phyloP scores from a whole-genome alignment of 2,888 invertebrate species.

The Pyrrhosoma nymphula region DNA sequence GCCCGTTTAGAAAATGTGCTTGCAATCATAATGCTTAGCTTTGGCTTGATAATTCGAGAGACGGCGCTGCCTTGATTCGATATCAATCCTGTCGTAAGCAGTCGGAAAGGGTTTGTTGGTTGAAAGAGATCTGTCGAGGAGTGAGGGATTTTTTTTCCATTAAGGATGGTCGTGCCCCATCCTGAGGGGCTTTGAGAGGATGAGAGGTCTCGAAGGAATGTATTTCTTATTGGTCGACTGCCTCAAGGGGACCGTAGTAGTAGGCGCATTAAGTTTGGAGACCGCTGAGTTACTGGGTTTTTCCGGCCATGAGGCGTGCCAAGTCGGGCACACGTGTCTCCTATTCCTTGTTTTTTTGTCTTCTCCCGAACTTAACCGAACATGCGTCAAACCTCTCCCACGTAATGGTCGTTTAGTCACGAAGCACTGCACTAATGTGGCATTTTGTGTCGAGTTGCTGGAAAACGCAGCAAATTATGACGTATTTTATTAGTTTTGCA shows the following conservation, averaged over 20 bases:
- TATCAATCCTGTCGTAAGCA: neutral
- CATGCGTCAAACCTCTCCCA: neutral
- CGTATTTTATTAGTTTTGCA: neutral
- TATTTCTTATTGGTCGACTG: neutral
- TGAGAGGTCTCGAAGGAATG: neutral
- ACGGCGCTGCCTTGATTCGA: too few species aligned
- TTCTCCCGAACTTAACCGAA: neutral
- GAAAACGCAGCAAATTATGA: neutral
- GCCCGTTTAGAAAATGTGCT: too few species aligned
- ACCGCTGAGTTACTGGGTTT: conserved; percentile 11
- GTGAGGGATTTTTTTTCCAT: neutral
- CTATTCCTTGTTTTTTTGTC: neutral
- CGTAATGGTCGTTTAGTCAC: neutral
- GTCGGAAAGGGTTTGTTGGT: neutral
- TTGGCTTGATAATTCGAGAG: too few species aligned
- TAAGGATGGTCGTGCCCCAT: neutral
- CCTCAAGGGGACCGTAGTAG: neutral
- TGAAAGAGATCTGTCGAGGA: neutral
- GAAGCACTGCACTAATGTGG: neutral
- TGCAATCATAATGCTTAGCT: too few species aligned
- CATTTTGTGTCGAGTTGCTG: neutral
- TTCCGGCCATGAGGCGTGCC: neutral
- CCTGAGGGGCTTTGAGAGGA: neutral
- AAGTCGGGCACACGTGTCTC: conserved; percentile 13
- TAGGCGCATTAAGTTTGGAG: neutral